A percentile compares a stretch with the other conserved stretches of the same genome.
Conservation (phyloP, 2,113 vertebrate genomes). For the Pogona vitticeps region DNA sequence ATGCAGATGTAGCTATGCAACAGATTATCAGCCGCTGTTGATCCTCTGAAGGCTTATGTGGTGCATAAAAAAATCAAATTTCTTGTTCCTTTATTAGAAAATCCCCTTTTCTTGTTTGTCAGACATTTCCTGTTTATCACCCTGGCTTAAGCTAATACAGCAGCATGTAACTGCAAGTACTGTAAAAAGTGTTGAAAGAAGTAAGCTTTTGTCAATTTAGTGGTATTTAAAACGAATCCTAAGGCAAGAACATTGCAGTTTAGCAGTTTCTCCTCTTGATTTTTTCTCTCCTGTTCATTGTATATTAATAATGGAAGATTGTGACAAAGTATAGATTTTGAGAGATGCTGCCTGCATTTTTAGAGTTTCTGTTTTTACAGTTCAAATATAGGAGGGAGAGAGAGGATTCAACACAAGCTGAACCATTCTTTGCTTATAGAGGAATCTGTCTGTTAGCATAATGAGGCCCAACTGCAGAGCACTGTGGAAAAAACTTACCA, state of each 20-base stretch:
- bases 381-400: slow-evolving; percentile 15
- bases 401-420: slow-evolving; percentile 19
- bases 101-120: background rate
- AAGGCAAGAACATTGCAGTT: background rate
- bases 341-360: background rate
- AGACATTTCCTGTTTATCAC: background rate
- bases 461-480: slow-evolving; percentile 47
- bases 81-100: too few species aligned
- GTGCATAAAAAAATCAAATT: too few species aligned
- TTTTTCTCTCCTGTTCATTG: background rate
- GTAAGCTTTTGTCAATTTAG: background rate
- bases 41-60: too few species aligned
- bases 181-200: background rate
- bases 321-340: background rate
- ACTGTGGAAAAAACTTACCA: slow-evolving; percentile 38
- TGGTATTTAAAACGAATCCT: background rate
- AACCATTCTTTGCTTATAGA: slow-evolving; percentile 43
- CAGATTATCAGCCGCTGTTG: too few species aligned
- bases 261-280: background rate
- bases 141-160: background rate
- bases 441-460: slow-evolving; percentile 41
- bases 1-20: too few species aligned
- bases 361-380: slow-evolving; percentile 29
- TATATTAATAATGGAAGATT: background rate
- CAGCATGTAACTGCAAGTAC: background rate